These are phyloP conservation scores for Ylistrum balloti DNA, from an alignment of 1,140 invertebrate species.

Conservation along the genomic window DNA sequence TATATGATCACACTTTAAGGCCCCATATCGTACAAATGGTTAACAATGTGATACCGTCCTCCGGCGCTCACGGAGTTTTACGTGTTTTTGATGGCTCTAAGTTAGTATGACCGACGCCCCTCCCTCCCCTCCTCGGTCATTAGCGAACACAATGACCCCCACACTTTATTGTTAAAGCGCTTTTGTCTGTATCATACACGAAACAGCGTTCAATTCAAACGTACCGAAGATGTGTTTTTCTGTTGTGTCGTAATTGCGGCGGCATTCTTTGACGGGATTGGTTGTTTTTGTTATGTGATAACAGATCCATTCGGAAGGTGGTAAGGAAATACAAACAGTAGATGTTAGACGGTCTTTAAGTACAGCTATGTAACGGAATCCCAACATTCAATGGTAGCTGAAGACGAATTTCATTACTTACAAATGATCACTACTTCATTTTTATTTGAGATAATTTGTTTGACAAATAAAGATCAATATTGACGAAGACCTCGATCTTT, in stretches of 20 bases:
- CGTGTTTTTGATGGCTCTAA: background rate
- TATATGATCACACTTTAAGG: background rate
- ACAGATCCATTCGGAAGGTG: background rate
- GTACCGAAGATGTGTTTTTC: background rate
- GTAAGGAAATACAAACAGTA: background rate
- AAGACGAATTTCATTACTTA: background rate
- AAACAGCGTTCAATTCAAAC: background rate
- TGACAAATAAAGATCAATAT: no score
- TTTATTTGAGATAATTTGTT: background rate
- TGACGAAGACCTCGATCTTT: no score
- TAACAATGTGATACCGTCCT: background rate
- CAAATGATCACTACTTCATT: background rate
- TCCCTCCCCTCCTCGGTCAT: background rate
- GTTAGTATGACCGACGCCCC: constrained; percentile 14
- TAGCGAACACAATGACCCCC: background rate
- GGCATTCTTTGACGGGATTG: background rate
- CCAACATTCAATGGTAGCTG: background rate
- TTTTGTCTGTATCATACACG: background rate
- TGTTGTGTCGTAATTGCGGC: background rate
- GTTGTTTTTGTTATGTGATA: background rate
- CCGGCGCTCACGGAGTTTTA: background rate
- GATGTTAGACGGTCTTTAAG: background rate
- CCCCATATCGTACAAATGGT: background rate
- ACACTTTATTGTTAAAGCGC: no score
- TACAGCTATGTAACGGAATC: background rate